A percentile compares a stretch with the other conserved stretches of the same genome.
Evolutionary conservation across 2,113 vertebrate genomes (phyloP).

Genomic region (Leiothrix lutea): DNA sequence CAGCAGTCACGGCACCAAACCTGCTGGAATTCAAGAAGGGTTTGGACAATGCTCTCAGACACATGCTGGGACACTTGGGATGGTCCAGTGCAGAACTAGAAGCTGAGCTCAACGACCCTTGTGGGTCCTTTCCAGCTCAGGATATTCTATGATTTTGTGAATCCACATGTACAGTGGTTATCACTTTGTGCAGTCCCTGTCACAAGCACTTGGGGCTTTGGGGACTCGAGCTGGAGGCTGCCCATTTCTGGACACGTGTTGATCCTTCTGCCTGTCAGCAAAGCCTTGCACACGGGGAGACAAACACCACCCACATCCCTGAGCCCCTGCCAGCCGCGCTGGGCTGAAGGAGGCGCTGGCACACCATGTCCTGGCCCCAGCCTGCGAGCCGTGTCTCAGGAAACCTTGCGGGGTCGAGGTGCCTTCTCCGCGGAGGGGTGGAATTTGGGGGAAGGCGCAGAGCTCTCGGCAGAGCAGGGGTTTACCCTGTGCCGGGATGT

Average conservation of each 20-base stretch:
- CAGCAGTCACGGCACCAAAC: rapidly evolving
- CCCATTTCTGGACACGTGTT: background rate
- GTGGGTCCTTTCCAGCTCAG: background rate
- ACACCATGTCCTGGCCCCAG: background rate
- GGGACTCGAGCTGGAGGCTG: background rate
- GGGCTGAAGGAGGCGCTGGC: background rate
- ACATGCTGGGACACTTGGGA: background rate
- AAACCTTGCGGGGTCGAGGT: rapidly evolving
- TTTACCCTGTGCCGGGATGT: rapidly evolving
- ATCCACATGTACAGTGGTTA: background rate
- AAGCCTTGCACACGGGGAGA: background rate
- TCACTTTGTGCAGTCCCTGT: background rate
- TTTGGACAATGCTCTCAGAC: background rate
- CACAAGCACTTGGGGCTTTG: background rate
- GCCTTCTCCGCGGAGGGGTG: background rate
- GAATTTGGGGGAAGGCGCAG: background rate
- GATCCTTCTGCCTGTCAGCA: background rate
- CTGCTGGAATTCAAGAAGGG: background rate
- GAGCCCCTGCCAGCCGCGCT: rapidly evolving
- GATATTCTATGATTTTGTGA: background rate
- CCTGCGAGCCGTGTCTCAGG: rapidly evolving
- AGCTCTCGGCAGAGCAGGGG: background rate
- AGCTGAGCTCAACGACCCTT: background rate
- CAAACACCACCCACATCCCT: background rate
- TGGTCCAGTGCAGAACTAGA: background rate